Base-by-base conservation (phyloP, 2,113 vertebrate species). In the Lontra canadensis region DNA sequence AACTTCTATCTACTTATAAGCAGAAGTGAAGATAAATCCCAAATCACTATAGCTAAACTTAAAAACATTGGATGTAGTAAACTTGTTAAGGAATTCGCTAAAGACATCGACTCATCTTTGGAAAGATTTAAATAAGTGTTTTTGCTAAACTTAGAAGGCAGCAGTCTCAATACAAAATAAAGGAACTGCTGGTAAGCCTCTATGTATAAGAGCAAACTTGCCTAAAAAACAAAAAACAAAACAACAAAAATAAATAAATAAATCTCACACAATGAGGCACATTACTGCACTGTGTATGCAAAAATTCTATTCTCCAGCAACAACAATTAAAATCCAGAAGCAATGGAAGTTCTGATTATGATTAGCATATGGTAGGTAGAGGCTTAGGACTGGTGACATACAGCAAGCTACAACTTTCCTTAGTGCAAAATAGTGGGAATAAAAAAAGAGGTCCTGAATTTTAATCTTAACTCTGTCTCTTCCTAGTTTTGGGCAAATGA, bases 1-100 rank as follows among this genome's bases (percentile, higher is more conserved):
- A 82, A 92, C 34, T 65, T 85, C 61, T 55, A 94, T 88, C 29
- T 81, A 69, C 36, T 95, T 87, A 65, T 44, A 90, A 95, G 52
- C 49, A 69, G 34, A 76, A 71, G 11, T 59, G n/a, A 31, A 65
- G 1, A 17, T 47, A 69, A 44, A 20, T 26, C 23, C 4, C 31
- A 47, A 57, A 71, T 69, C 47, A 93, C 36, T 15, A 73, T 36
- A 81, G 31, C 4, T 85, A 21, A 57, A 25, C 20, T 93, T 95
- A 74, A 83, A 95, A 63, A 39, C 34, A 90, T 2, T 89, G 31
- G 47, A 81, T 74, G 29, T 21, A 26, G 13, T 89, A 34, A 7
- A 55, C 52, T 55, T 18, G 17, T 89, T 79, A 69, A 57, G 21
- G 20, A 80, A 61, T 6, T 92, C 26, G 4, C 25, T 80, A 21